These are phyloP conservation scores for Brenthis daphne DNA, from an alignment of 2,888 invertebrate genomes.

Conservation along the genomic window DNA sequence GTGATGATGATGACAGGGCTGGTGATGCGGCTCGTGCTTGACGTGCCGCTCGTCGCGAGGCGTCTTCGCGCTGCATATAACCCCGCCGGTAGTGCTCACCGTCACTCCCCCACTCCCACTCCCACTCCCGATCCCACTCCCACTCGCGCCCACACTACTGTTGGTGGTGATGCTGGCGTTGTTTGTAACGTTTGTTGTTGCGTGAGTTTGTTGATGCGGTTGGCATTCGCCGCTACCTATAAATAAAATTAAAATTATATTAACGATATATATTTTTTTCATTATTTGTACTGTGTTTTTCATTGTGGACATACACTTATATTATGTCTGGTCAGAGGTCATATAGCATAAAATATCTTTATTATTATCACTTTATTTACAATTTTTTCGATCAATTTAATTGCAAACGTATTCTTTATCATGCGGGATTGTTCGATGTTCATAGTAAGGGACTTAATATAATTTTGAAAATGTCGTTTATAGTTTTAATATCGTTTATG, in stretches of 20 bases:
- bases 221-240: slow-evolving; percentile 55
- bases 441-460: too few relatives aligned
- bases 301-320: too few relatives aligned
- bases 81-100: slow-evolving; percentile 48
- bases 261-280: background rate
- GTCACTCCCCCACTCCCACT: slow-evolving; percentile 29
- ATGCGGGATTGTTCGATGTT: too few relatives aligned
- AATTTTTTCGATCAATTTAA: too few relatives aligned
- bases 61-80: slow-evolving; percentile 71
- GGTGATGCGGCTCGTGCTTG: slow-evolving; percentile 69
- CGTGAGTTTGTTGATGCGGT: slow-evolving; percentile 26
- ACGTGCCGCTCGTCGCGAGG: slow-evolving; percentile 73
- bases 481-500: too few relatives aligned
- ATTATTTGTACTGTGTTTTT: too few relatives aligned
- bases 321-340: too few relatives aligned
- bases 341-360: too few relatives aligned
- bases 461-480: too few relatives aligned
- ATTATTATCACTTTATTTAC: too few relatives aligned
- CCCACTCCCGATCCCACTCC: background rate
- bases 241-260: slow-evolving; percentile 16
- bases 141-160: slow-evolving; percentile 7
- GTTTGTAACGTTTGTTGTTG: slow-evolving; percentile 29
- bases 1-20: slow-evolving; percentile 48
- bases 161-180: slow-evolving; percentile 21
- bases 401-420: too few relatives aligned